These are phyloP conservation scores for Piprites chloris DNA, from an alignment of 2,113 vertebrate species.

Conservation along the genomic window DNA sequence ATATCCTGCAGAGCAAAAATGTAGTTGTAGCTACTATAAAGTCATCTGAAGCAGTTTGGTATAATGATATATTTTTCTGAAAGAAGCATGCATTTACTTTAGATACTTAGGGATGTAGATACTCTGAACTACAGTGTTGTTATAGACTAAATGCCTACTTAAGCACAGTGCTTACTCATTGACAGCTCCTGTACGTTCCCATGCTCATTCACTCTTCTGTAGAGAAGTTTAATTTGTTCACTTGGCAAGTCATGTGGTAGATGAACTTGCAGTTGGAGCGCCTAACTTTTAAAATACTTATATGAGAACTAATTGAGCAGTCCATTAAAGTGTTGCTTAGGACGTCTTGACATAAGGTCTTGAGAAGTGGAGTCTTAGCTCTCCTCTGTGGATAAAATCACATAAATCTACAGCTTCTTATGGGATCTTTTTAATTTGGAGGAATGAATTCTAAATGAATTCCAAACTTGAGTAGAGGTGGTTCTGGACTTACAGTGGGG, in stretches of 20 bases:
- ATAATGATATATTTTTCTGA: neutral
- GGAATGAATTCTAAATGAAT: neutral
- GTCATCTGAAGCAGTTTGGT: neutral
- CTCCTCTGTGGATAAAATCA: neutral
- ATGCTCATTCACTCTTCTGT: neutral
- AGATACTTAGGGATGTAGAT: neutral
- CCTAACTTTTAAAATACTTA: neutral
- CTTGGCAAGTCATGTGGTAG: neutral
- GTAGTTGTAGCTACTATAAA: neutral
- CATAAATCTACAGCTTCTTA: neutral
- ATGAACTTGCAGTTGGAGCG: neutral
- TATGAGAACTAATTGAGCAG: neutral
- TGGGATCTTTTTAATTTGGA: neutral
- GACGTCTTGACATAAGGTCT: neutral
- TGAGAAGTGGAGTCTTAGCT: neutral
- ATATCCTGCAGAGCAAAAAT: neutral
- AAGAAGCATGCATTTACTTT: neutral
- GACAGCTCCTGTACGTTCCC: neutral
- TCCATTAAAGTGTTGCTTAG: neutral
- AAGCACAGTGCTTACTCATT: neutral
- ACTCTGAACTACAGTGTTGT: neutral
- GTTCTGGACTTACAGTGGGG: neutral
- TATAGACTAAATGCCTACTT: neutral
- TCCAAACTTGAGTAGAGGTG: neutral
- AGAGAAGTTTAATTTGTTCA: neutral